Evolutionary conservation across 2,113 vertebrate genomes (phyloP).

Genomic region (Brachyistius frenatus): DNA sequence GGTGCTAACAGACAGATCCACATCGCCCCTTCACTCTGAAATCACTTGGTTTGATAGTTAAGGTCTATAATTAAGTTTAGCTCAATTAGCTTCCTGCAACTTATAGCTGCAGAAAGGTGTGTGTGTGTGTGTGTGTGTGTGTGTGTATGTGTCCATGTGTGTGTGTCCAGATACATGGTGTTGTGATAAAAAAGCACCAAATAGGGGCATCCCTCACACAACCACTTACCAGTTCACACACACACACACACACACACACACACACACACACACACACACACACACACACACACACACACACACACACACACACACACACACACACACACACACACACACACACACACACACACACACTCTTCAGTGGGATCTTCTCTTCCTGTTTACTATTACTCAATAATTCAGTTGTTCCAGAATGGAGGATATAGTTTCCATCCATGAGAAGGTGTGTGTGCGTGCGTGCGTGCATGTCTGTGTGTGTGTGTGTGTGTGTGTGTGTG

Average conservation of each 20-base stretch:
- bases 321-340: constrained; percentile 2
- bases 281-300: not conserved
- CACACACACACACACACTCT: constrained; percentile 11
- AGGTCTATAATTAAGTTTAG: not conserved
- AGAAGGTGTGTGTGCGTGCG: constrained; percentile 25
- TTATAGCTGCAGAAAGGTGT: not conserved
- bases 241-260: not conserved
- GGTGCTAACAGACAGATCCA: not conserved
- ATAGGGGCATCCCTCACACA: constrained; percentile 40
- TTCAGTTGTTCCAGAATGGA: constrained; percentile 73
- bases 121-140: not conserved
- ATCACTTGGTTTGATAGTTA: not conserved
- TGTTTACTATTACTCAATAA: constrained; percentile 78
- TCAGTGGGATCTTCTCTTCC: constrained; percentile 70
- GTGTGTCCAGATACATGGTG: not conserved
- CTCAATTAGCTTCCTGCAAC: not conserved
- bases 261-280: constrained; percentile 19
- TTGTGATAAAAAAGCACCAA: constrained; percentile 17
- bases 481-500: constrained; percentile 21
- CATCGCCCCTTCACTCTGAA: not conserved
- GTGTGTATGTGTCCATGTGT: constrained; percentile 4
- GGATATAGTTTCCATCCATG: constrained; percentile 61
- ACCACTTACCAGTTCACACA: constrained; percentile 15
- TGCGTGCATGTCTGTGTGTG: constrained; percentile 7
- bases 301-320: constrained; percentile 22